These are phyloP conservation scores for Indicator maculatus DNA, from an alignment of 2,113 vertebrate species.

Conservation along the genomic window DNA sequence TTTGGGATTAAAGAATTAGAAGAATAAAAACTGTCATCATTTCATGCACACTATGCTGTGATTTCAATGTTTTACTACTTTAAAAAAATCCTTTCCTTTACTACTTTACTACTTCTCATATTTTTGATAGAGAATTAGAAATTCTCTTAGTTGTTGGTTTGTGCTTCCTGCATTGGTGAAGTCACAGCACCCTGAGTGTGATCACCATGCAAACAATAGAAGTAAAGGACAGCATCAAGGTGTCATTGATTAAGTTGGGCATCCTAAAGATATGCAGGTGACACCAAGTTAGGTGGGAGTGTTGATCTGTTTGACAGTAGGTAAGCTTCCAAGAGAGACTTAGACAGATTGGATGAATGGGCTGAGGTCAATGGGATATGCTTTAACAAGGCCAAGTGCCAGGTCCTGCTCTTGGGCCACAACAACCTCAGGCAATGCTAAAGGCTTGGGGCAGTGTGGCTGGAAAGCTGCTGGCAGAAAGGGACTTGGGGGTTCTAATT, in stretches of 20 bases:
- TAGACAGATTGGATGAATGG: too few relatives aligned
- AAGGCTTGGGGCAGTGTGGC: too few relatives aligned
- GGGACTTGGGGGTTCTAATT: too few relatives aligned
- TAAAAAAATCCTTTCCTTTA: not conserved
- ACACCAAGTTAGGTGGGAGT: too few relatives aligned
- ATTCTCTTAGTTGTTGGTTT: not conserved
- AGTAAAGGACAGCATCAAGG: not conserved
- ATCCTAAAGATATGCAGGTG: not conserved
- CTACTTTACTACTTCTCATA: not conserved
- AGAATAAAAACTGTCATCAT: not conserved
- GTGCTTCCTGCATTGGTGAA: not conserved
- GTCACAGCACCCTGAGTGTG: not conserved
- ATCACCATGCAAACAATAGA: not conserved
- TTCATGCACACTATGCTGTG: not conserved
- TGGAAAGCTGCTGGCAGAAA: too few relatives aligned
- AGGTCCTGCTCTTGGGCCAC: too few relatives aligned
- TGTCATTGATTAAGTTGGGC: not conserved
- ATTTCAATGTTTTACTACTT: not conserved
- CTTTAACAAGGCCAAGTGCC: too few relatives aligned
- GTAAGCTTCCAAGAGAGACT: too few relatives aligned
- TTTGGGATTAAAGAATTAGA: conserved; percentile 15
- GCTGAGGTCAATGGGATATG: too few relatives aligned
- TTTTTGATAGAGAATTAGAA: not conserved
- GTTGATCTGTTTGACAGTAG: too few relatives aligned
- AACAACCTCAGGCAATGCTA: too few relatives aligned